A percentile compares a stretch with the other conserved stretches of the same genome.
Evolutionary conservation across 2,113 vertebrate genomes (phyloP).

Genomic region (Brachionichthys hirsutus): DNA sequence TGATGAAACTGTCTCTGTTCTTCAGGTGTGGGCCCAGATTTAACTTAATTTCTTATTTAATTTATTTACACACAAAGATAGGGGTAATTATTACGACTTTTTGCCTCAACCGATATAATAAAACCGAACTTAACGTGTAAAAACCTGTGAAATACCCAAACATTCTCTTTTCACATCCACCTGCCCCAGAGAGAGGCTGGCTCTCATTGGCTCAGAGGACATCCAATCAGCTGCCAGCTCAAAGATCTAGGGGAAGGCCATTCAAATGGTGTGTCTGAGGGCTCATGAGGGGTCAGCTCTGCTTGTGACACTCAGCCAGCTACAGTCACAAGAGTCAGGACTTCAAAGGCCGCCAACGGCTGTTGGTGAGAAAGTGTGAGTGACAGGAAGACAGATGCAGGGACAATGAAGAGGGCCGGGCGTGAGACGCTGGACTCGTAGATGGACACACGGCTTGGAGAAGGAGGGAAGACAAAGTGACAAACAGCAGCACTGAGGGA

Average conservation of each 20-base stretch:
- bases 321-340: conserved; percentile 55
- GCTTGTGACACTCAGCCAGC: conserved; percentile 46
- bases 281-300: conserved; percentile 43
- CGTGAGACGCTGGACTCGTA: conserved; percentile 28
- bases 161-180: conserved; percentile 47
- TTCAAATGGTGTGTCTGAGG: conserved; percentile 55
- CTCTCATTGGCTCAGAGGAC: conserved; percentile 56
- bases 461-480: conserved; percentile 1
- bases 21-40: no score
- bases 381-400: conserved; percentile 38
- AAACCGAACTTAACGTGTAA: not conserved
- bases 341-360: conserved; percentile 51
- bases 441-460: conserved; percentile 42
- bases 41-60: no score
- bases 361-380: conserved; percentile 41
- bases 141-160: conserved; percentile 9
- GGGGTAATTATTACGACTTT: no score
- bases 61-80: no score
- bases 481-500: not conserved
- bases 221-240: conserved; percentile 49
- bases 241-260: conserved; percentile 39
- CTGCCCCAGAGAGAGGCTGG: conserved; percentile 33
- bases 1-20: no score
- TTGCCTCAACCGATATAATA: not conserved
- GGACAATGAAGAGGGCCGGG: conserved; percentile 32